phyloP scores from a whole-genome alignment of 1,140 invertebrate genomes.

The Maconellicoccus hirsutus region DNA sequence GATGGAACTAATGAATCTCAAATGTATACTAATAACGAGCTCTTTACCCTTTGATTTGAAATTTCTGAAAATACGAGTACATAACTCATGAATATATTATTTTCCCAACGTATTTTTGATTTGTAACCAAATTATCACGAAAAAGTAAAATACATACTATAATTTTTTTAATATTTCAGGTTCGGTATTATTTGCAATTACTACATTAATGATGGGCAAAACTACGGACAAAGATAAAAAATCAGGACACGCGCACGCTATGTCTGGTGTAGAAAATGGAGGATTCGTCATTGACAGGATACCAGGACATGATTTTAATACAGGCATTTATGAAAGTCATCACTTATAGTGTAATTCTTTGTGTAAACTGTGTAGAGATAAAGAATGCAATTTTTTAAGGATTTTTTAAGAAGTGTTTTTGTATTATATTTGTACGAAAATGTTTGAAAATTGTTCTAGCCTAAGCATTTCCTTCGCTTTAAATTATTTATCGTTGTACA shows the following conservation, averaged over 20 bases:
- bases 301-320: slow-evolving; percentile 21
- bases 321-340: slow-evolving; percentile 13
- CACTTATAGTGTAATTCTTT: slow-evolving; percentile 10
- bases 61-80: too few species aligned
- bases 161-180: slow-evolving; percentile 25
- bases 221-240: slow-evolving; percentile 26
- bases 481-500: neutral
- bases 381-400: neutral
- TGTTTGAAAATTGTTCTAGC: neutral
- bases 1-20: too few species aligned
- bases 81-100: neutral
- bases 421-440: neutral
- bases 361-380: neutral
- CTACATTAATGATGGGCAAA: slow-evolving; percentile 31
- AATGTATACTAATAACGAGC: too few species aligned
- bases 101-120: too few species aligned
- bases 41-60: neutral
- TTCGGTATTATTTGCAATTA: slow-evolving; percentile 32
- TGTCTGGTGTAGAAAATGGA: slow-evolving; percentile 31
- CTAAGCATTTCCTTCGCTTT: neutral
- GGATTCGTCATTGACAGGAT: slow-evolving; percentile 30
- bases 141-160: too few species aligned
- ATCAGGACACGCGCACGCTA: slow-evolving; percentile 25
- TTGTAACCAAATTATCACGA: too few species aligned
- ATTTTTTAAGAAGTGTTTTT: neutral